Evolutionary conservation across 2,888 invertebrate species (phyloP).

Genomic region (Hirtodrosophila confusa): DNA sequence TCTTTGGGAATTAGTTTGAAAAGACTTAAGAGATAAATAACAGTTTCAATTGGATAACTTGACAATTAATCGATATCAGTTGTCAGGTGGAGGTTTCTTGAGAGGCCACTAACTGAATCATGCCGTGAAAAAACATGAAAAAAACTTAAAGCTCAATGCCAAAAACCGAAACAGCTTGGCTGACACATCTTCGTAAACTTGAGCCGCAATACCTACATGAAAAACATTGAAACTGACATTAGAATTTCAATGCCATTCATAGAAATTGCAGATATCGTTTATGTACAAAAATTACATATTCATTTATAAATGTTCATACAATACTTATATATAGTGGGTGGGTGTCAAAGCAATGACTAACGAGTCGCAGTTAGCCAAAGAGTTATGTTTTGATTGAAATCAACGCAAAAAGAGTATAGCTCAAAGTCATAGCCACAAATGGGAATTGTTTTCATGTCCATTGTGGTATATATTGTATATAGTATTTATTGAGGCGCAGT

Average conservation of each 20-base stretch:
- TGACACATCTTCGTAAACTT: slow-evolving; percentile 67
- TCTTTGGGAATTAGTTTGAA: background rate
- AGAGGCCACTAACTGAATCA: slow-evolving; percentile 31
- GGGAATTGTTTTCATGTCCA: slow-evolving; percentile 5
- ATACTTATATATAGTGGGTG: slow-evolving; percentile 41
- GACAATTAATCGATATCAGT: slow-evolving; percentile 9
- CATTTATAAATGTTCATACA: slow-evolving; percentile 6
- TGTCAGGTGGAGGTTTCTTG: slow-evolving; percentile 26
- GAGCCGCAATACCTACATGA: slow-evolving; percentile 26
- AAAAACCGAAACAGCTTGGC: slow-evolving; percentile 29
- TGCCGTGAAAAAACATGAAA: slow-evolving; percentile 11
- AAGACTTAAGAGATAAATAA: background rate
- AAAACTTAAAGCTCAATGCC: slow-evolving; percentile 42
- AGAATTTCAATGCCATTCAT: slow-evolving; percentile 65
- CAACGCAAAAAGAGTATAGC: slow-evolving; percentile 38
- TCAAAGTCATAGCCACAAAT: slow-evolving; percentile 36
- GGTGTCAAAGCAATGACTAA: slow-evolving; percentile 75
- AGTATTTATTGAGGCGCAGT: slow-evolving; percentile 1
- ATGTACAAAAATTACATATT: slow-evolving; percentile 19
- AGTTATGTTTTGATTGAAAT: slow-evolving; percentile 55
- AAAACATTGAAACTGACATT: slow-evolving; percentile 66
- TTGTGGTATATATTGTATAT: too few species aligned
- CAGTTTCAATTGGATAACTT: slow-evolving; percentile 1
- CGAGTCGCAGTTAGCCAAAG: slow-evolving; percentile 23
- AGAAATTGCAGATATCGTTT: slow-evolving; percentile 67